A percentile compares a stretch with the other conserved stretches of the same genome.
These are phyloP conservation scores for Lepidocyrtinus sp. DNA, from an alignment of 2,888 invertebrate species.

Conservation along the genomic window DNA sequence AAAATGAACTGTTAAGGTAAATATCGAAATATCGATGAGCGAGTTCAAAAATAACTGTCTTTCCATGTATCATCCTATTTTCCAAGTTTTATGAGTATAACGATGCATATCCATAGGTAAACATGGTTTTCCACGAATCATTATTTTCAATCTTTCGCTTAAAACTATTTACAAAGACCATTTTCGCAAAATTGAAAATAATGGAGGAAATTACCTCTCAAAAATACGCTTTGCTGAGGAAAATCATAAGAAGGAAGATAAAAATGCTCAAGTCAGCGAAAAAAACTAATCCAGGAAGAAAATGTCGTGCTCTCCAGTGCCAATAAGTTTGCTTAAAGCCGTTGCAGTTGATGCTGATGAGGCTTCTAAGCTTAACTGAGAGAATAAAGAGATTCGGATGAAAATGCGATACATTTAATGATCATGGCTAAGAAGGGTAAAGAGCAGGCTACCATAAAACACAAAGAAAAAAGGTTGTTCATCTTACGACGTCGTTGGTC, in stretches of 20 bases:
- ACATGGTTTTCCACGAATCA: neutral
- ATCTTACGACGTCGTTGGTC: conserved; percentile 29
- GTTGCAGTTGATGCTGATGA: neutral
- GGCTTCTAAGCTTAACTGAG: neutral
- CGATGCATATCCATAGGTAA: neutral
- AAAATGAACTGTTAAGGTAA: neutral
- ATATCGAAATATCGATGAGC: neutral
- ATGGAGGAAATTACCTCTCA: neutral
- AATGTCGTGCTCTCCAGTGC: no score
- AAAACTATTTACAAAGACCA: neutral
- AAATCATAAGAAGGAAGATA: neutral
- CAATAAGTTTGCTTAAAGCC: no score
- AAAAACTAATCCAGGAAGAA: neutral
- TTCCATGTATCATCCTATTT: neutral
- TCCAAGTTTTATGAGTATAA: neutral
- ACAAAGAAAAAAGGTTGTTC: neutral
- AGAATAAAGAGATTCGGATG: neutral
- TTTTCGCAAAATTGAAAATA: neutral
- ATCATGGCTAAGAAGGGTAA: neutral
- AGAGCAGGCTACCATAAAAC: neutral
- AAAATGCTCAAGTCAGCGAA: neutral
- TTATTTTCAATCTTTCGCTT: neutral
- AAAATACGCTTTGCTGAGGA: neutral
- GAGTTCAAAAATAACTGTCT: neutral
- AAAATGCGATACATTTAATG: neutral